A percentile compares a stretch with the other conserved stretches of the same genome.
These are phyloP conservation scores for Dendrolimus punctatus DNA, from an alignment of 1,140 invertebrate genomes.

Conservation along the genomic window DNA sequence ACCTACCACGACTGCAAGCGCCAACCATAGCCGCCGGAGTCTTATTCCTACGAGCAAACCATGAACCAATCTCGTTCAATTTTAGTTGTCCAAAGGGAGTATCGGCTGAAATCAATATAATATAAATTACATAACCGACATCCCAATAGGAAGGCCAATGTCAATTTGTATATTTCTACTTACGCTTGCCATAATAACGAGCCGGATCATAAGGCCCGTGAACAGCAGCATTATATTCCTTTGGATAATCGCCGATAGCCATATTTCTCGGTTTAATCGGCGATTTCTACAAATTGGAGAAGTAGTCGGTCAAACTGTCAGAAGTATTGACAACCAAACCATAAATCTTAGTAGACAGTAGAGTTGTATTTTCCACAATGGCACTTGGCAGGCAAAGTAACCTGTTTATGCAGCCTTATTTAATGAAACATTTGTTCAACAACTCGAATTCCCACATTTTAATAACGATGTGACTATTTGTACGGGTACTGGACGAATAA, in stretches of 20 bases:
- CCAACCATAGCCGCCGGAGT: conserved; percentile 76
- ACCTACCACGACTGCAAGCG: conserved; percentile 80
- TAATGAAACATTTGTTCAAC: no score
- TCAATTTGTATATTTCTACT: conserved; percentile 48
- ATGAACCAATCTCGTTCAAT: conserved; percentile 83
- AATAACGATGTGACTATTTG: no score
- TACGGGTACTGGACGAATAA: no score
- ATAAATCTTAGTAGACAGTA: no score
- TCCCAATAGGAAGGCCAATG: conserved; percentile 16
- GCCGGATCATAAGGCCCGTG: conserved; percentile 95
- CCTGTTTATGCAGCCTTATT: no score
- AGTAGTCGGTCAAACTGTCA: conserved; percentile 18
- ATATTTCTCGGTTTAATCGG: conserved; percentile 57
- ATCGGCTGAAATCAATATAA: conserved; percentile 81
- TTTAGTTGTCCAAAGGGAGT: conserved; percentile 91
- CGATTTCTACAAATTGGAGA: conserved; percentile 3
- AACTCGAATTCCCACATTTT: no score
- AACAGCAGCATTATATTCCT: conserved; percentile 88
- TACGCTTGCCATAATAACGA: conserved; percentile 94
- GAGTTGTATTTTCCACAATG: no score
- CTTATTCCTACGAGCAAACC: conserved; percentile 89
- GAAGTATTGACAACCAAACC: not conserved
- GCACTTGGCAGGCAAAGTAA: no score
- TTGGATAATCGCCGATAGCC: conserved; percentile 88
- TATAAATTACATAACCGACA: conserved; percentile 60